A percentile compares a stretch with the other conserved stretches of the same genome.
These are phyloP conservation scores for Tetragonula clypearis DNA, from an alignment of 1,140 invertebrate species.

Conservation along the genomic window DNA sequence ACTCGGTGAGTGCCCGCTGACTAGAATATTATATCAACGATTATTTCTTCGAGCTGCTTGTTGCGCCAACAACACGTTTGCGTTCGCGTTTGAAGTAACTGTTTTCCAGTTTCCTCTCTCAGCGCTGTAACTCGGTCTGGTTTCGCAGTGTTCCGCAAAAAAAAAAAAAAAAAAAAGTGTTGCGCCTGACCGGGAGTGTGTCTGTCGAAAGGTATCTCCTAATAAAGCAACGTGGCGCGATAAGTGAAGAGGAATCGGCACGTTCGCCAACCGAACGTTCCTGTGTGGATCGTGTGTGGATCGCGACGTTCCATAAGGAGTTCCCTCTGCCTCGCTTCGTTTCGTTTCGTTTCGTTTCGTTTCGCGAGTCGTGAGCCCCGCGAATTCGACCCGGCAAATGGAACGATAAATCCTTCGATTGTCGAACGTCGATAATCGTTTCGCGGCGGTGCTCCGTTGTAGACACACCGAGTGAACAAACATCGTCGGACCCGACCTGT, in stretches of 20 bases:
- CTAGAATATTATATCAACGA: neutral
- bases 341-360: neutral
- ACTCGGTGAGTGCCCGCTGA: constrained; percentile 56
- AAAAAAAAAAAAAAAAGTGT: neutral
- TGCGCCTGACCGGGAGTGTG: neutral
- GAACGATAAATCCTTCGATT: constrained; percentile 73
- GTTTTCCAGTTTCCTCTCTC: constrained; percentile 1
- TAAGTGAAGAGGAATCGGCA: constrained; percentile 49
- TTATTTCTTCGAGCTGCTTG: neutral
- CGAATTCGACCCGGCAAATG: constrained; percentile 62
- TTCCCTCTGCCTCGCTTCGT: constrained; percentile 19
- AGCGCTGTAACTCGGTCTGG: neutral
- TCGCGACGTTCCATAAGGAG: constrained; percentile 43
- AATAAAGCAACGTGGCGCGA: constrained; percentile 47
- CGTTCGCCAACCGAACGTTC: constrained; percentile 17
- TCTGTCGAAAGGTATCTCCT: constrained; percentile 53
- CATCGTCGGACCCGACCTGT: constrained; percentile 63
- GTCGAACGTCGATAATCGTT: constrained; percentile 71
- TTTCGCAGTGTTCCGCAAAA: constrained; percentile 10
- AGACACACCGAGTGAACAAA: constrained; percentile 61
- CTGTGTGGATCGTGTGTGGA: neutral
- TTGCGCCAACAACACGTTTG: too few relatives aligned
- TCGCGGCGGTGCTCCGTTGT: constrained; percentile 56
- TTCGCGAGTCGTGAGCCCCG: constrained; percentile 20
- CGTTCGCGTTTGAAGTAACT: neutral